Percentiles rank a stretch among this genome's conserved stretches.
Evolutionary conservation across 2,888 invertebrate genomes (phyloP).

Genomic region (Monopis laevigella): DNA sequence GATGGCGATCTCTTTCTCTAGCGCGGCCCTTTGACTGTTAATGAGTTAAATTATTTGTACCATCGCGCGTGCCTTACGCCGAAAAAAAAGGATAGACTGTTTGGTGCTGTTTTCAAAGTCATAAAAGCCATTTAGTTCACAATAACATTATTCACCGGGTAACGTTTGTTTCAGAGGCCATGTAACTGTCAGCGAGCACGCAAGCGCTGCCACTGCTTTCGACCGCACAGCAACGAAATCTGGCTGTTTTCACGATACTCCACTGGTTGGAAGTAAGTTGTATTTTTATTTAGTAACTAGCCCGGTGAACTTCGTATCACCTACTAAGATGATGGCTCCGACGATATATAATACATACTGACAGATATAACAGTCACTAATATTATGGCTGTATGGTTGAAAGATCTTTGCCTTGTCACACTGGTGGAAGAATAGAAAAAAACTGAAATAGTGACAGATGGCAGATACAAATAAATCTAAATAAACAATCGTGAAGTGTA

Average conservation of each 20-base stretch:
- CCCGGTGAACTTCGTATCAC: too few relatives aligned
- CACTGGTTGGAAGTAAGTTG: slow-evolving; percentile 87
- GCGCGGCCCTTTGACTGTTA: neutral
- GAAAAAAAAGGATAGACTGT: neutral
- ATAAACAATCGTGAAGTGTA: too few relatives aligned
- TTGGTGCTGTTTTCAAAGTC: neutral
- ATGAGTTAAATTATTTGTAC: neutral
- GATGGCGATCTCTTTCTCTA: too few relatives aligned
- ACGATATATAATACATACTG: too few relatives aligned
- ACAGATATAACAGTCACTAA: too few relatives aligned
- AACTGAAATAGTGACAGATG: too few relatives aligned
- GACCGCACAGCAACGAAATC: slow-evolving; percentile 91
- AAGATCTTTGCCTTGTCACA: too few relatives aligned
- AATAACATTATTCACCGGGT: neutral
- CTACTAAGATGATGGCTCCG: too few relatives aligned
- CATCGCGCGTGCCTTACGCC: neutral
- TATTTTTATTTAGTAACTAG: too few relatives aligned
- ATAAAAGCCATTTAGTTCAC: neutral
- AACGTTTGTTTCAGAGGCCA: slow-evolving; percentile 76
- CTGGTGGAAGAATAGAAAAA: too few relatives aligned
- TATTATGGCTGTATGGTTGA: too few relatives aligned
- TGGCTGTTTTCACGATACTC: slow-evolving; percentile 98
- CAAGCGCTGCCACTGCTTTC: slow-evolving; percentile 92
- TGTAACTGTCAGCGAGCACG: slow-evolving; percentile 91
- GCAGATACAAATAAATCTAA: too few relatives aligned